These are phyloP conservation scores for Leptinotarsa rubiginosa DNA, from an alignment of 2,888 invertebrate genomes.

Conservation along the genomic window DNA sequence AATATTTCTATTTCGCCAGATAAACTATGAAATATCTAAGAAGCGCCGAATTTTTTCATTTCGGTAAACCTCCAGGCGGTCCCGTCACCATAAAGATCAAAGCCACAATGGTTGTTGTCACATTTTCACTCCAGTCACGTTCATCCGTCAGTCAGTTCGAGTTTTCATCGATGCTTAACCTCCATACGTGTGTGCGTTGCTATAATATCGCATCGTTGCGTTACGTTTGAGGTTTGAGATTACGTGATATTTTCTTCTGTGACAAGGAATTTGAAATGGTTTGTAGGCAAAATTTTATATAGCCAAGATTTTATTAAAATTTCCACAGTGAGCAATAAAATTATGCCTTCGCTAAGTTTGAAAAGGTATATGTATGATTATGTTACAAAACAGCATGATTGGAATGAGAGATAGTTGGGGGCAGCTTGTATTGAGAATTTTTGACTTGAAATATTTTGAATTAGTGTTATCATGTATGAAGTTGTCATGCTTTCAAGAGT, in stretches of 20 bases:
- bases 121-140: slow-evolving; percentile 48
- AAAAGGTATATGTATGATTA: too few relatives aligned
- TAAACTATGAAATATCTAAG: too few relatives aligned
- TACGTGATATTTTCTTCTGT: slow-evolving; percentile 6
- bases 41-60: neutral
- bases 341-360: too few relatives aligned
- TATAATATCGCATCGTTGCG: slow-evolving; percentile 45
- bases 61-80: neutral
- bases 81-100: slow-evolving; percentile 13
- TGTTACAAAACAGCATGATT: too few relatives aligned
- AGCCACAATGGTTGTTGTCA: slow-evolving; percentile 35
- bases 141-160: slow-evolving; percentile 36
- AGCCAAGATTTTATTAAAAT: neutral
- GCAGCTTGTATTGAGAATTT: too few relatives aligned
- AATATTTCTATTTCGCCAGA: too few relatives aligned
- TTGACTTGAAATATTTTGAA: too few relatives aligned
- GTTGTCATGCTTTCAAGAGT: too few relatives aligned
- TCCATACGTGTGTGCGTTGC: slow-evolving; percentile 44
- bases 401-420: too few relatives aligned
- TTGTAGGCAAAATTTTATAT: neutral
- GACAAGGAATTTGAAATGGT: neutral
- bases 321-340: too few relatives aligned
- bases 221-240: slow-evolving; percentile 34
- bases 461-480: too few relatives aligned
- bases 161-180: slow-evolving; percentile 44